These are phyloP conservation scores for Corythoichthys intestinalis DNA, from an alignment of 2,113 vertebrate genomes.

Conservation along the genomic window DNA sequence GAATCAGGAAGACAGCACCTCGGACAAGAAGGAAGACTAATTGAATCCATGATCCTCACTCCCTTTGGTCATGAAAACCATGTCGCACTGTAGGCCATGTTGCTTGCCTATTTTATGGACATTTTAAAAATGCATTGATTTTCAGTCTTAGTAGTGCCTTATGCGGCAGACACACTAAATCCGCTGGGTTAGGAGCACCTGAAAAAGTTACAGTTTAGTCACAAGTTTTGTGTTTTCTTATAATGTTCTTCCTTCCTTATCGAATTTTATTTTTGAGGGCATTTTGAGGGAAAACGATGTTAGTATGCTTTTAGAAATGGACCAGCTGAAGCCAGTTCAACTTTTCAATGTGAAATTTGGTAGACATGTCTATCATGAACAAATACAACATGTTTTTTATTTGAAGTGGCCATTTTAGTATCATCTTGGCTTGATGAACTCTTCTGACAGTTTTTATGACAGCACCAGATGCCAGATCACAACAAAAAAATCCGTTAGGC, in stretches of 20 bases:
- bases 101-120: constrained; percentile 38
- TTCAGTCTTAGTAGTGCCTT: constrained; percentile 63
- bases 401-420: neutral
- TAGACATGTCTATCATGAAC: neutral
- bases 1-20: constrained; percentile 71
- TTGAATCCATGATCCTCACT: neutral
- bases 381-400: no score
- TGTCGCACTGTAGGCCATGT: constrained; percentile 9
- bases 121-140: constrained; percentile 26
- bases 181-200: neutral
- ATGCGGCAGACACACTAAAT: constrained; percentile 34
- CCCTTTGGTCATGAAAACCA: constrained; percentile 1
- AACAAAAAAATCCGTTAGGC: neutral
- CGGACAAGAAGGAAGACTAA: constrained; percentile 94
- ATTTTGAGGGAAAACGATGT: neutral
- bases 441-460: neutral
- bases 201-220: neutral
- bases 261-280: neutral
- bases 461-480: neutral
- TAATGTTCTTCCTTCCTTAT: neutral
- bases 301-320: neutral
- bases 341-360: neutral
- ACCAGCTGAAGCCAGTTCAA: neutral
- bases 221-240: neutral
- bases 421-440: neutral